Conservation (phyloP, 2,113 vertebrate genomes). For the Mesoclemmys tuberculata region DNA sequence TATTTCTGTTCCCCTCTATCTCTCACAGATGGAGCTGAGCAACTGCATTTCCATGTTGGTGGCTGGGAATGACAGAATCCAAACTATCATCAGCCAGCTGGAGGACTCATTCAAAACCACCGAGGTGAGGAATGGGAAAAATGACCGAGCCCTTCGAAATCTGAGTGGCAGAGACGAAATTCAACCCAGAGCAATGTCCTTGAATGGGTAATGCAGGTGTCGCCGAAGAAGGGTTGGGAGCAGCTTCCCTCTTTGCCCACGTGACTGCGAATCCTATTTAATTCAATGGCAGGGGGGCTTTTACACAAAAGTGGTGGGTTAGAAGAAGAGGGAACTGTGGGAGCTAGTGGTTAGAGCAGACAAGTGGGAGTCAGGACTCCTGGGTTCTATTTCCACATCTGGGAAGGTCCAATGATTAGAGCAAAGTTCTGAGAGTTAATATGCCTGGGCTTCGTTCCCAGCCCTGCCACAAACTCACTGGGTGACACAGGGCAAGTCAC, state of each 20-base stretch:
- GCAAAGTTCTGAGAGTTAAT: no score
- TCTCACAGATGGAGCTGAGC: constrained; percentile 78
- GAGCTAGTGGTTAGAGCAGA: no score
- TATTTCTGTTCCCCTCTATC: constrained; percentile 27
- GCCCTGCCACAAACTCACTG: no score
- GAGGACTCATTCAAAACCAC: constrained; percentile 81
- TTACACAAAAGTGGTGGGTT: no score
- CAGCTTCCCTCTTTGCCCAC: background rate
- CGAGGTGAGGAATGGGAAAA: constrained; percentile 70
- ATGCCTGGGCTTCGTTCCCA: no score
- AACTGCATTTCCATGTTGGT: constrained; percentile 87
- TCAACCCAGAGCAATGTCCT: background rate
- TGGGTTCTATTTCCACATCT: no score
- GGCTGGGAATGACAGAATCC: constrained; percentile 82
- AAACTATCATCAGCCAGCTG: constrained; percentile 85
- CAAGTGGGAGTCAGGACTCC: no score
- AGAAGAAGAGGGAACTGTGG: no score
- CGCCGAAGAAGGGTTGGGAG: no score
- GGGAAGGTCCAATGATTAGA: no score
- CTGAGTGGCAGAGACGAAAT: fast-evolving
- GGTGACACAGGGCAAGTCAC: no score
- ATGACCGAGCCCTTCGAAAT: background rate
- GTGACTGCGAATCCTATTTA: background rate
- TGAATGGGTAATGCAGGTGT: background rate
- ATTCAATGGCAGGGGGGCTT: background rate